Evolutionary conservation across 2,113 vertebrate genomes (phyloP).

Genomic region (Poeciliopsis turrubarensis): DNA sequence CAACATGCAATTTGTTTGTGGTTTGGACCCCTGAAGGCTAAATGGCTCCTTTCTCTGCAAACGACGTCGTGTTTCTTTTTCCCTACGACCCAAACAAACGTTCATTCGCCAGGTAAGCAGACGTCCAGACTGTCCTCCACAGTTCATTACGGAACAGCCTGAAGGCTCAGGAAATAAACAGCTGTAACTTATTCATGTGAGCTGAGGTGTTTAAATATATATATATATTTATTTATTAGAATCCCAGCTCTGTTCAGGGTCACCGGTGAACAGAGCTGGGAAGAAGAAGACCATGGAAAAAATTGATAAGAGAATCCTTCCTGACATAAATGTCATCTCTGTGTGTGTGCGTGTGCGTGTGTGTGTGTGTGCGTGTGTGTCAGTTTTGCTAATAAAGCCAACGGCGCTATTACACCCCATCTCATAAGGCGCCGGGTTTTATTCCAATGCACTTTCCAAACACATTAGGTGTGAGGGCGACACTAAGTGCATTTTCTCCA

Average conservation of each 20-base stretch:
- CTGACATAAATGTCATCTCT: constrained; percentile 30
- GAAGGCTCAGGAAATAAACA: constrained; percentile 37
- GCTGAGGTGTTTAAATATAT: constrained; percentile 18
- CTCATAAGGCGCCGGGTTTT: background rate
- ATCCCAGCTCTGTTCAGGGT: constrained; percentile 35
- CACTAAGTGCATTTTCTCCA: constrained; percentile 38
- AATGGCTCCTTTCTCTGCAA: constrained; percentile 23
- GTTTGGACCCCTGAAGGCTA: constrained; percentile 19
- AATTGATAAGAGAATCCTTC: constrained; percentile 9
- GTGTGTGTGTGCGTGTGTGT: background rate
- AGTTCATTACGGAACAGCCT: constrained; percentile 49
- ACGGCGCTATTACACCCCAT: constrained; percentile 28
- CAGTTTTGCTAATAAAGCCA: constrained; percentile 32
- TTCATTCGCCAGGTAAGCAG: constrained; percentile 38
- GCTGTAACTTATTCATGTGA: constrained; percentile 55
- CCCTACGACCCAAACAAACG: constrained; percentile 20
- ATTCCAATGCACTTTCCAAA: constrained; percentile 22
- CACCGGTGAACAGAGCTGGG: constrained; percentile 18
- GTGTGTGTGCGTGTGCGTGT: background rate
- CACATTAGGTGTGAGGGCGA: constrained; percentile 14
- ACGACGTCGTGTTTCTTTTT: constrained; percentile 31
- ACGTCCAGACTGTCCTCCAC: constrained; percentile 39
- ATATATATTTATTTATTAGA: constrained; percentile 5
- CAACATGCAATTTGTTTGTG: constrained; percentile 4
- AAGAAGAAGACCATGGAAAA: constrained; percentile 9